A percentile compares a stretch with the other conserved stretches of the same genome.
Evolutionary conservation across 1,140 invertebrate genomes (phyloP).

Genomic region (Cataglyphis hispanica): DNA sequence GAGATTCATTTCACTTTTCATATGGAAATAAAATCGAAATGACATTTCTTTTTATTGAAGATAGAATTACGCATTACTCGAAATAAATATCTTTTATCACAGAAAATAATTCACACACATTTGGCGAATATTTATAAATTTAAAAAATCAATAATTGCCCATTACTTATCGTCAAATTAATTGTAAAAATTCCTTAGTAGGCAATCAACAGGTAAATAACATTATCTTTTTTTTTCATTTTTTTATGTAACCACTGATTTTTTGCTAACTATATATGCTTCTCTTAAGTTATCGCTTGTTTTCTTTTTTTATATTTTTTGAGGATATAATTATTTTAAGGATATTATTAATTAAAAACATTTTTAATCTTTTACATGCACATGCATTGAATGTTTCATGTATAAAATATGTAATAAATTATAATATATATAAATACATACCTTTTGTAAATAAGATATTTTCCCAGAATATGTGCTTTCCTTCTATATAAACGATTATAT

Average conservation of each 20-base stretch:
- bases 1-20: background rate
- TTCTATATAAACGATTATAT: too few relatives aligned
- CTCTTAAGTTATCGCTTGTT: too few relatives aligned
- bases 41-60: too few relatives aligned
- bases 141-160: background rate
- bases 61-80: too few relatives aligned
- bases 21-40: too few relatives aligned
- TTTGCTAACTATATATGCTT: background rate
- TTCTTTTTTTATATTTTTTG: too few relatives aligned
- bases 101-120: too few relatives aligned
- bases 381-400: background rate
- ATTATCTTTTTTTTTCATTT: background rate
- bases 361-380: background rate
- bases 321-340: background rate
- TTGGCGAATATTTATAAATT: too few relatives aligned
- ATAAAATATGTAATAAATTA: background rate
- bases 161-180: background rate
- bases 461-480: too few relatives aligned
- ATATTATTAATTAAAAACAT: background rate
- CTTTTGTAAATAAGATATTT: too few relatives aligned
- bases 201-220: constrained; percentile 55
- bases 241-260: background rate
- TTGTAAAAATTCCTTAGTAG: too few relatives aligned
- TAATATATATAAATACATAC: too few relatives aligned
- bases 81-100: background rate